Evolutionary conservation across 1,140 invertebrate genomes (phyloP).

Genomic region (Ceratitis capitata): DNA sequence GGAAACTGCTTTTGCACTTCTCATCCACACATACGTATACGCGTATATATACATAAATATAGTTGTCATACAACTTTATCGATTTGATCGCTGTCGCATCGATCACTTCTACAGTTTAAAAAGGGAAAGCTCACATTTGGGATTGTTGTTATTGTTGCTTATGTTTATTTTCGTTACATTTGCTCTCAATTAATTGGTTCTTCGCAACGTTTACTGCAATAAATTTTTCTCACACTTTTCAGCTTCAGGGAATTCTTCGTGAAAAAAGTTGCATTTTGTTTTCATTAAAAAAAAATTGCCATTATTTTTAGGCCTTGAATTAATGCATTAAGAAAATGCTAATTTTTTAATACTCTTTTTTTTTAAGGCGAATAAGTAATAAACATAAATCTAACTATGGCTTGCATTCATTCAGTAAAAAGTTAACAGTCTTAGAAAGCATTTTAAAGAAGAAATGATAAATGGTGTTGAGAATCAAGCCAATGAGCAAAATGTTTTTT

Average conservation of each 20-base stretch:
- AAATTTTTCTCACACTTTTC: neutral
- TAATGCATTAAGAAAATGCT: too few relatives aligned
- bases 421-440: too few relatives aligned
- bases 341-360: too few relatives aligned
- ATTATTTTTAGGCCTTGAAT: too few relatives aligned
- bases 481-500: neutral
- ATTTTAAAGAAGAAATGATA: neutral
- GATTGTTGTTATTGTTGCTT: neutral
- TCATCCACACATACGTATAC: neutral
- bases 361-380: too few relatives aligned
- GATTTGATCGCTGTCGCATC: neutral
- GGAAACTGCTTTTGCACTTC: neutral
- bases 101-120: neutral
- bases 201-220: neutral
- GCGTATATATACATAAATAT: neutral
- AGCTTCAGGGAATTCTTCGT: too few relatives aligned
- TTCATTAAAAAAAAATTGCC: too few relatives aligned
- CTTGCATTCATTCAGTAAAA: too few relatives aligned
- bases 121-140: conserved; percentile 15
- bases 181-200: neutral
- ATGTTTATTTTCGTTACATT: neutral
- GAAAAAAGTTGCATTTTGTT: too few relatives aligned
- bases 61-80: conserved; percentile 23
- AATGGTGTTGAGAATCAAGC: neutral
- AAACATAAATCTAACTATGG: too few relatives aligned